Evolutionary conservation across 2,797 vertebrate species (phyloP).

Genomic region (Sparidentex hasta): DNA sequence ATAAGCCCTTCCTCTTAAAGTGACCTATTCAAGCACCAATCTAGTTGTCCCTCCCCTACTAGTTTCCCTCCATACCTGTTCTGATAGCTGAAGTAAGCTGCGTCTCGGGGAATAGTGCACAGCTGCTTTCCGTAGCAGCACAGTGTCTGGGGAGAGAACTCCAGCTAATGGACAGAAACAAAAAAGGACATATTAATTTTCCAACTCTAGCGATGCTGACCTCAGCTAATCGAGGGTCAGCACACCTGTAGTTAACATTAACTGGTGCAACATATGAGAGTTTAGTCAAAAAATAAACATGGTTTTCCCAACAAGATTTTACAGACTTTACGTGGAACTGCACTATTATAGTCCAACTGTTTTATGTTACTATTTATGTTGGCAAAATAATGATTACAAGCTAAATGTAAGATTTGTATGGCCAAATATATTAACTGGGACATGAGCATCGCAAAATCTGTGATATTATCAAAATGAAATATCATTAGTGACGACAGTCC

Average conservation of each 20-base stretch:
- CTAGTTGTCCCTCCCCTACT: not conserved
- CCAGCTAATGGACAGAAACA: slow-evolving; percentile 76
- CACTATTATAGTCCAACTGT: not conserved
- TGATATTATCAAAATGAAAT: too few relatives aligned
- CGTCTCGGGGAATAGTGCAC: slow-evolving; percentile 97
- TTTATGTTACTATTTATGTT: not conserved
- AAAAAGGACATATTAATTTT: not conserved
- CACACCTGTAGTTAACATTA: not conserved
- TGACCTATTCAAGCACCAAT: not conserved
- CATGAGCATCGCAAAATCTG: not conserved
- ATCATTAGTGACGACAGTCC: not conserved
- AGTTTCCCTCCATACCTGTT: slow-evolving; percentile 90
- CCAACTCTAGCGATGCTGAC: not conserved
- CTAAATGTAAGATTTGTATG: not conserved
- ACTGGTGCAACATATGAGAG: not conserved
- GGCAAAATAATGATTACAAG: not conserved
- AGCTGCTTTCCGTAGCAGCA: slow-evolving; percentile 99
- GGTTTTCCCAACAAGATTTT: not conserved
- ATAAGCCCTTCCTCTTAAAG: not conserved
- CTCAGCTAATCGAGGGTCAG: not conserved
- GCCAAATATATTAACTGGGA: not conserved
- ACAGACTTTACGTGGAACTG: not conserved
- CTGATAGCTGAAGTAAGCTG: slow-evolving; percentile 99
- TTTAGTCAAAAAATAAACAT: not conserved
- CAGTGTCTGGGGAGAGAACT: slow-evolving; percentile 96